These are phyloP conservation scores for Belonocnema kinseyi DNA, from an alignment of 1,140 invertebrate genomes.

Conservation along the genomic window DNA sequence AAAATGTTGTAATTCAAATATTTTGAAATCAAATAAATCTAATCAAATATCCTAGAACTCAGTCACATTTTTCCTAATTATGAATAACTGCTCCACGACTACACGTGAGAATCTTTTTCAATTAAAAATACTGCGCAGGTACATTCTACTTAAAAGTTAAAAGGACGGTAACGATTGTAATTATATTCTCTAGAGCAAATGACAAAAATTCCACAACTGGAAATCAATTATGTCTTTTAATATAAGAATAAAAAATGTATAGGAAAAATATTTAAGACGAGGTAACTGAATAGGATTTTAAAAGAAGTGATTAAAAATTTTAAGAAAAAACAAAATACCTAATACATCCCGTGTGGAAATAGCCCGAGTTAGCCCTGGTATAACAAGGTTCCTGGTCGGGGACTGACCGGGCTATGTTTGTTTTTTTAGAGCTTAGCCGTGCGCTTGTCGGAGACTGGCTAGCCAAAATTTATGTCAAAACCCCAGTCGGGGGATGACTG, in stretches of 20 bases:
- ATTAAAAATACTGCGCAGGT: conserved; percentile 1
- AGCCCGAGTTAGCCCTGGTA: no score
- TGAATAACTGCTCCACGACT: not conserved
- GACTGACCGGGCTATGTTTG: no score
- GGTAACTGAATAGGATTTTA: no score
- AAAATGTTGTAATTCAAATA: no score
- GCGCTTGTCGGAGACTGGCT: no score
- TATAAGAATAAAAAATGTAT: not conserved
- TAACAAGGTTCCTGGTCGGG: no score
- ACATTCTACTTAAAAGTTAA: not conserved
- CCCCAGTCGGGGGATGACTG: no score
- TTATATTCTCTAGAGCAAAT: not conserved
- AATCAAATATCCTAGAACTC: not conserved
- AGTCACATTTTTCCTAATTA: conserved; percentile 7
- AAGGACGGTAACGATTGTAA: not conserved
- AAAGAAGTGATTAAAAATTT: no score
- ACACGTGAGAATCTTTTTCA: not conserved
- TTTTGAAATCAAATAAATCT: not conserved
- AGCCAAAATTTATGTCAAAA: no score
- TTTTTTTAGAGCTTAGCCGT: no score
- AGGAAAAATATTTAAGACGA: not conserved
- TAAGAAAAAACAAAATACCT: no score
- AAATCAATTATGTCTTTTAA: not conserved
- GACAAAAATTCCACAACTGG: not conserved
- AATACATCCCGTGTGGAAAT: no score